phyloP scores from a whole-genome alignment of 2,797 vertebrate genomes.

The Muscicapa comitata region DNA sequence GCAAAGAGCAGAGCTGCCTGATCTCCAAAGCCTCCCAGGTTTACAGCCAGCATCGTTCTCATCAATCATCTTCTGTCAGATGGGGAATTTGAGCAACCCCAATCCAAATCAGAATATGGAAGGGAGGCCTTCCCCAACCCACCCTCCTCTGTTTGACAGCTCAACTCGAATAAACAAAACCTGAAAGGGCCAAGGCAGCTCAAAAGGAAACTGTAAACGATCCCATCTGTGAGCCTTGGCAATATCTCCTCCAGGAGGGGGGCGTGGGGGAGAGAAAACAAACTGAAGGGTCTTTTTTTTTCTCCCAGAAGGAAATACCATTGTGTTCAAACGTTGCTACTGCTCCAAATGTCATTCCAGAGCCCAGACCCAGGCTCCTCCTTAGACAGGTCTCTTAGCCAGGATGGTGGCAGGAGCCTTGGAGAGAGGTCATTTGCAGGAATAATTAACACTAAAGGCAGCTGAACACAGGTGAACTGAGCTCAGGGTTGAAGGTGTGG shows the following conservation, averaged over 20 bases:
- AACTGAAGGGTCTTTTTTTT: constrained; percentile 4
- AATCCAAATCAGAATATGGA: constrained; percentile 38
- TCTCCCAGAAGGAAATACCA: constrained; percentile 53
- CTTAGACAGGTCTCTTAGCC: constrained; percentile 12
- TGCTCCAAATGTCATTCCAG: constrained; percentile 22
- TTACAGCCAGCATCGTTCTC: constrained; percentile 24
- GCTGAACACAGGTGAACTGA: neutral
- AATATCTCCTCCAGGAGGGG: constrained; percentile 44
- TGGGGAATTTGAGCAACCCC: constrained; percentile 18
- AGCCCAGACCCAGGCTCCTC: neutral
- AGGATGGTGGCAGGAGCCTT: constrained; percentile 6
- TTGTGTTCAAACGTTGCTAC: constrained; percentile 30
- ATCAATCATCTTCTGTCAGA: constrained; percentile 56
- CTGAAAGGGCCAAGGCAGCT: constrained; percentile 66
- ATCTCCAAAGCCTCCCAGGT: neutral
- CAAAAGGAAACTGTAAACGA: constrained; percentile 69
- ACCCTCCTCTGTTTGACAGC: constrained; percentile 34
- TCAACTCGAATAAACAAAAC: constrained; percentile 66
- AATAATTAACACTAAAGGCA: constrained; percentile 1
- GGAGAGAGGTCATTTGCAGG: constrained; percentile 12
- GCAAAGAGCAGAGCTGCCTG: neutral
- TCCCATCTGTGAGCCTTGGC: constrained; percentile 72
- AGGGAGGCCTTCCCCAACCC: neutral
- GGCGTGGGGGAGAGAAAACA: neutral
- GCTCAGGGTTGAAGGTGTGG: neutral